A percentile compares a stretch with the other conserved stretches of the same genome.
These are phyloP conservation scores for Temnothorax rugatulus DNA, from an alignment of 2,888 invertebrate genomes.

Conservation along the genomic window DNA sequence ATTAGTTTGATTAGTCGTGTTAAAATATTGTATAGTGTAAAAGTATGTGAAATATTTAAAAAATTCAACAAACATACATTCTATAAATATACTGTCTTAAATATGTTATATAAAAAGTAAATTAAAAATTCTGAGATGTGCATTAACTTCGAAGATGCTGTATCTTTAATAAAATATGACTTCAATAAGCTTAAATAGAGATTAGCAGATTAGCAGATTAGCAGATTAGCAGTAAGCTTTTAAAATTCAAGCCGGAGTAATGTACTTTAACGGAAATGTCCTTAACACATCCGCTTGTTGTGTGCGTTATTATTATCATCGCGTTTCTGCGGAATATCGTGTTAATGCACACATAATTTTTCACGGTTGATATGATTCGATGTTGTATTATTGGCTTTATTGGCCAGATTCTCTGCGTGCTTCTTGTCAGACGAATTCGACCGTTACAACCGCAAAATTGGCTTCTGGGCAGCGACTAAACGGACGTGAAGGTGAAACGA, in stretches of 20 bases:
- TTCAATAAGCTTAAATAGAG: background rate
- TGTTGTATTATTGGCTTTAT: conserved; percentile 4
- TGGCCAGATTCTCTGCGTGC: background rate
- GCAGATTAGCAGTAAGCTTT: background rate
- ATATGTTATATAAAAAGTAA: background rate
- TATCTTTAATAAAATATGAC: background rate
- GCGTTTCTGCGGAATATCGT: background rate
- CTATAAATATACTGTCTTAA: background rate
- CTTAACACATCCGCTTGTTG: background rate
- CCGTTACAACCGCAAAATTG: conserved; percentile 65
- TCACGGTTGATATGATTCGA: conserved; percentile 23
- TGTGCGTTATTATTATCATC: background rate
- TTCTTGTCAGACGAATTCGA: conserved; percentile 67
- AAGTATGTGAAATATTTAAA: background rate
- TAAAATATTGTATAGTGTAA: background rate
- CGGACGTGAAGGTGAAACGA: conserved; percentile 52
- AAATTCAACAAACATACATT: background rate
- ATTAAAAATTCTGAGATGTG: background rate
- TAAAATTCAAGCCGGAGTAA: conserved; percentile 10
- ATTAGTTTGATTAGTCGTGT: background rate
- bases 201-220: background rate
- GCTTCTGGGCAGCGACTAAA: conserved; percentile 25
- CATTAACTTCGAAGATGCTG: background rate
- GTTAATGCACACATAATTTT: background rate
- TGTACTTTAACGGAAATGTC: background rate